Evolutionary conservation across 2,888 invertebrate genomes (phyloP).

Genomic region (Pyrgus malvae): DNA sequence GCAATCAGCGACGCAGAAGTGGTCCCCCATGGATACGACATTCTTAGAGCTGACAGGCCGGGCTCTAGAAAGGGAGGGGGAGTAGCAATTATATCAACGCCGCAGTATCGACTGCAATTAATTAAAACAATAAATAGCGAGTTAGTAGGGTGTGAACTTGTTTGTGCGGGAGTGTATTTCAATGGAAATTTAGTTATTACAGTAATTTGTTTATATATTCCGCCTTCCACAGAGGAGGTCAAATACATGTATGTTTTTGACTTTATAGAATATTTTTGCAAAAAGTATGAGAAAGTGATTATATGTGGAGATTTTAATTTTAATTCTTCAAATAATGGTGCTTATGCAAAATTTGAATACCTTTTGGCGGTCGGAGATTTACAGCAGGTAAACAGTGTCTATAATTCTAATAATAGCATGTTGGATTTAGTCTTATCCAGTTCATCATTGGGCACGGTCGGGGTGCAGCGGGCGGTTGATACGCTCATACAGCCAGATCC

Average conservation of each 20-base stretch:
- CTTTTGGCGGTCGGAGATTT: neutral
- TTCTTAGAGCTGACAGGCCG: neutral
- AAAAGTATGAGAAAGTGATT: neutral
- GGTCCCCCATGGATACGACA: neutral
- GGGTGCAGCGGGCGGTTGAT: neutral
- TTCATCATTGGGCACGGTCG: neutral
- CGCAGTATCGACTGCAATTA: neutral
- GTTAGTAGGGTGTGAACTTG: neutral
- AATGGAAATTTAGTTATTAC: neutral
- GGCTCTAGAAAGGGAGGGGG: neutral
- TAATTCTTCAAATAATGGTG: neutral
- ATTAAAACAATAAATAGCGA: neutral
- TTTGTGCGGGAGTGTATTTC: neutral
- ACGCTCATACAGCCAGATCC: neutral
- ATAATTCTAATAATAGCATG: neutral
- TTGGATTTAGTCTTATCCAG: neutral
- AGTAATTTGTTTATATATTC: neutral
- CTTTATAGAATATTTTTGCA: neutral
- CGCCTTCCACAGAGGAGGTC: neutral
- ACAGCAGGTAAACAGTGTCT: neutral
- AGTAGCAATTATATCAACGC: neutral
- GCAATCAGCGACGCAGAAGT: too few relatives aligned
- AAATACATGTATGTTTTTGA: neutral
- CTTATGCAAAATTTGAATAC: neutral
- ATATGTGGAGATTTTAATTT: neutral